phyloP scores from a whole-genome alignment of 30 jellyfish, hydroid and myxozoan species.

The Aurelia sp. region DNA sequence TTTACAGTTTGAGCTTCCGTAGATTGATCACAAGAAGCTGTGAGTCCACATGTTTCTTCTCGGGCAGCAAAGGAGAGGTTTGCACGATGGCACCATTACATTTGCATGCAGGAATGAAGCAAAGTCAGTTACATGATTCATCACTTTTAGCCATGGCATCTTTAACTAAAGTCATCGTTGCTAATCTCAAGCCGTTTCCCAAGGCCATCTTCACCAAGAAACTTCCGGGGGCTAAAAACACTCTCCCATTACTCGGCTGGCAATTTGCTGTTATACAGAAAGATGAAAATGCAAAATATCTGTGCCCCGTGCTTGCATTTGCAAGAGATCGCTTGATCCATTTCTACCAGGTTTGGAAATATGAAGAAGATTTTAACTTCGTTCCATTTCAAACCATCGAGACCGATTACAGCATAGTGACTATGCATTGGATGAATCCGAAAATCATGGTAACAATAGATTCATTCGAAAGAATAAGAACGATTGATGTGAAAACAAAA shows the following conservation, averaged over 20 bases:
- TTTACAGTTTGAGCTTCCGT: conserved; percentile 89
- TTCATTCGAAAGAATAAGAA: conserved; percentile 82
- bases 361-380: conserved; percentile 65
- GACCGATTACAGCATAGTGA: conserved; percentile 61
- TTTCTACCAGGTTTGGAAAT: conserved; percentile 77
- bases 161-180: conserved; percentile 89
- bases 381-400: conserved; percentile 75
- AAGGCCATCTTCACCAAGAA: conserved; percentile 81
- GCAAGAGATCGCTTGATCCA: conserved; percentile 89
- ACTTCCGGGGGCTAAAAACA: conserved; percentile 78
- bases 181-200: conserved; percentile 92
- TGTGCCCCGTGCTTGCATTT: conserved; percentile 94
- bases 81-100: conserved; percentile 98
- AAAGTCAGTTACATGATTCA: conserved; percentile 79
- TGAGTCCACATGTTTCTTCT: conserved; percentile 95
- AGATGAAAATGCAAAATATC: conserved; percentile 61
- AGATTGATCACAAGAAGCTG: conserved; percentile 92
- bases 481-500: conserved; percentile 82
- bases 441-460: conserved; percentile 87
- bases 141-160: conserved; percentile 99
- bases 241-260: conserved; percentile 94
- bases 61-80: conserved; percentile 99
- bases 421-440: conserved; percentile 96
- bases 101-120: conserved; percentile 83
- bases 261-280: conserved; percentile 86